Evolutionary conservation across 2,113 vertebrate genomes (phyloP), one percentile per base, ranked within the genome.

Genomic region (Psilopsiagon aymara): DNA sequence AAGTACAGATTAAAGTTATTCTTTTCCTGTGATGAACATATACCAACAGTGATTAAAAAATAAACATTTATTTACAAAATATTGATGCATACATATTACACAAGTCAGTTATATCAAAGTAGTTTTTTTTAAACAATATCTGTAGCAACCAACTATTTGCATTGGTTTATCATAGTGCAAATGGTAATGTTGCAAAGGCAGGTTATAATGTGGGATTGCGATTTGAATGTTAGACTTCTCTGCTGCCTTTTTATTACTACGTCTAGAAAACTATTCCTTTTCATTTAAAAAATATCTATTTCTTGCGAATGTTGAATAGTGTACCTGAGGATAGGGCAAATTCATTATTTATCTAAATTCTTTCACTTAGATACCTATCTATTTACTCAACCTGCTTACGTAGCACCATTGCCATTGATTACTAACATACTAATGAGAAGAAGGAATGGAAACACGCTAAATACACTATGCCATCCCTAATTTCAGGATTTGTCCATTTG

Each of bases 151-250:
- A 99, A 98, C 98, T 98, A 97, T 98, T 98, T 98, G 97, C 97
- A 98, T 99, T 99, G 98, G 98, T 98, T 98, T 98, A 98, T 98
- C 98, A 98, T 98, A 99, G 99, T 99, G 98, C 99, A 99, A 99
- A 99, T 82, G 98, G 98, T 98, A 97, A 97, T 97, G 97, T 98
- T 98, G 97, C 97, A 98, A 98, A 98, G 98, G 98, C 98, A 98
- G 98, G 95, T 93, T 97, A 51, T 79, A 78, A 51, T 88, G 95
- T 98, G 94, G 94, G 97, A 96, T 96, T 97, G 87, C 92, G 31
- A 97, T 98, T 62, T 89, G 37, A 53, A n/a, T 31, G 59, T 35
- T 86, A 89, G 67, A 91, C 43, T 94, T 89, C 85, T 92, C 91
- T 90, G 35, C 97, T 97, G 94, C 95, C 93, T 97, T 97, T 94